Conservation (phyloP, 1,140 invertebrate species). For the Drosophila repletoides region DNA sequence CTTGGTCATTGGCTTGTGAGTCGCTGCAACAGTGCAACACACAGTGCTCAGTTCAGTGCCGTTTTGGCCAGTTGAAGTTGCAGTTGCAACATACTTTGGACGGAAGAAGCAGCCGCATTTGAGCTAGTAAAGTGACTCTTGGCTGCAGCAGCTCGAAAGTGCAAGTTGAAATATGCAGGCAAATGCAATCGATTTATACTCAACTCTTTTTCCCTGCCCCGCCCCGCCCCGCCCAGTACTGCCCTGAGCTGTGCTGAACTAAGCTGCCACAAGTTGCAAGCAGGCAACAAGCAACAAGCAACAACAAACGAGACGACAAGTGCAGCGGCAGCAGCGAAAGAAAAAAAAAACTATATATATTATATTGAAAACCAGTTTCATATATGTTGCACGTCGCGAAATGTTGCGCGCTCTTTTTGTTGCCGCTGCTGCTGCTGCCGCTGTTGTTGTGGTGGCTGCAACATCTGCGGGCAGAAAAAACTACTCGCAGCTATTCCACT, state of each 20-base stretch:
- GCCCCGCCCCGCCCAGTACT: no score
- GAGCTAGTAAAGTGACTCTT: conserved; percentile 33
- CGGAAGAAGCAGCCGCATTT: neutral
- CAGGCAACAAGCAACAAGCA: no score
- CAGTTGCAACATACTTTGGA: conserved; percentile 19
- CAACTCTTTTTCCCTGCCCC: no score
- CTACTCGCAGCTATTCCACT: no score
- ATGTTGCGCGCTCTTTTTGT: conserved; percentile 8
- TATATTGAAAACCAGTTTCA: conserved; percentile 68
- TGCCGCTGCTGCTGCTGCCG: no score
- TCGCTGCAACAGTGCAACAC: no score
- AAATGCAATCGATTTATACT: conserved; percentile 70
- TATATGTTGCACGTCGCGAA: conserved; percentile 25
- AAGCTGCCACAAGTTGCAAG: no score
- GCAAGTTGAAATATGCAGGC: conserved; percentile 64
- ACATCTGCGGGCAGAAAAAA: conserved; percentile 8
- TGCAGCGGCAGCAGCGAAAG: no score
- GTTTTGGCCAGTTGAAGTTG: conserved; percentile 31
- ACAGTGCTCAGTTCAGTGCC: conserved; percentile 20
- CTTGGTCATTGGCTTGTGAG: conserved; percentile 71
- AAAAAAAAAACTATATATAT: conserved; percentile 25
- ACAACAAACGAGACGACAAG: no score
- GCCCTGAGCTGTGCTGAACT: no score
- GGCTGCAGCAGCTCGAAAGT: conserved; percentile 55
- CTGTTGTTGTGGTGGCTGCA: no score